These are phyloP conservation scores for Sebastes taczanowskii DNA, from an alignment of 2,797 vertebrate genomes.

Conservation along the genomic window DNA sequence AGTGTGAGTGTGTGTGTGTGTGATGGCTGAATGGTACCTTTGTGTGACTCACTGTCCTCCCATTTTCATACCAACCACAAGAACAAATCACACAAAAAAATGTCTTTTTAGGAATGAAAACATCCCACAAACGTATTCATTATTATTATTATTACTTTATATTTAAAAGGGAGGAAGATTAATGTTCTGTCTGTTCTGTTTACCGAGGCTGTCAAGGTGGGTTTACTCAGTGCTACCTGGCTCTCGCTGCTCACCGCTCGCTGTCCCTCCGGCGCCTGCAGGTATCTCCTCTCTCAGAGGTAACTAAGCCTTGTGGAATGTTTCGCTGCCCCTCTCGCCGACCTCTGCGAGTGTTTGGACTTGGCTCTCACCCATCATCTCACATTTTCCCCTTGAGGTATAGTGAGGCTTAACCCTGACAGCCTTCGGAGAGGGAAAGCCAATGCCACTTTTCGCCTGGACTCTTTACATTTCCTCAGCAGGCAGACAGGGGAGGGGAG, in stretches of 20 bases:
- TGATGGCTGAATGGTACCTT: slow-evolving; percentile 9
- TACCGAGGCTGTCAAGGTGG: slow-evolving; percentile 47
- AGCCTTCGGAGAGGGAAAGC: slow-evolving; percentile 56
- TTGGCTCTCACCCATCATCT: slow-evolving; percentile 70
- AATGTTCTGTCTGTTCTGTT: slow-evolving; percentile 43
- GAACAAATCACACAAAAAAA: background rate
- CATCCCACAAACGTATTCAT: background rate
- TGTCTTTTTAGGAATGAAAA: background rate
- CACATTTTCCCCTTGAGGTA: slow-evolving; percentile 70
- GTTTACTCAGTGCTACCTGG: slow-evolving; percentile 44
- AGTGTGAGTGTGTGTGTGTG: background rate
- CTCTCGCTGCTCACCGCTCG: slow-evolving; percentile 66
- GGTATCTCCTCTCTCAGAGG: slow-evolving; percentile 45
- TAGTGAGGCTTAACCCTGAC: slow-evolving; percentile 62
- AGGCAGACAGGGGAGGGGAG: slow-evolving; percentile 29
- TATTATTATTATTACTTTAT: background rate
- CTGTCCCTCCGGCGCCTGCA: slow-evolving; percentile 49
- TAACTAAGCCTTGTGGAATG: slow-evolving; percentile 78
- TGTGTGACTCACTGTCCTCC: background rate
- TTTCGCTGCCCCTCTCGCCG: slow-evolving; percentile 28
- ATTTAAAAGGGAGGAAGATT: background rate
- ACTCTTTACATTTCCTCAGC: slow-evolving; percentile 43
- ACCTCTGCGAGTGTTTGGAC: slow-evolving; percentile 56
- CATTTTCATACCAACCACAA: slow-evolving; percentile 4
- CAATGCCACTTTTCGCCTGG: slow-evolving; percentile 53